A percentile compares a stretch with the other conserved stretches of the same genome.
Conservation (phyloP, 2,888 invertebrate species). For the Arctia plantaginis region DNA sequence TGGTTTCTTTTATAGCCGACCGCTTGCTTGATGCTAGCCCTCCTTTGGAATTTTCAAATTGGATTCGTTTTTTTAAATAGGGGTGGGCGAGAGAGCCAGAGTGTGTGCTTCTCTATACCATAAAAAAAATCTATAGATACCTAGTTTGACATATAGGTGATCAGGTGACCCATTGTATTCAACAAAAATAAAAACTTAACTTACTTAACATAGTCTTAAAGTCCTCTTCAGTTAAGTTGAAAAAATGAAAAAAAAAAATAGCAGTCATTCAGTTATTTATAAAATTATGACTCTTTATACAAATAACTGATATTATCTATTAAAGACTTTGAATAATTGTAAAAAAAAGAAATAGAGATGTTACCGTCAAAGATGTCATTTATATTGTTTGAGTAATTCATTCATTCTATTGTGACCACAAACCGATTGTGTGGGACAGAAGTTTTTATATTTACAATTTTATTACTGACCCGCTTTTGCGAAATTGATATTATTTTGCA, state of each 20-base stretch:
- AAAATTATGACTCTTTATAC: not conserved
- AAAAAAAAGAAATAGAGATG: slow-evolving; percentile 37
- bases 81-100: too few relatives aligned
- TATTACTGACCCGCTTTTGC: slow-evolving; percentile 31
- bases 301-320: not conserved
- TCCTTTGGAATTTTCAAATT: too few relatives aligned
- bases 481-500: slow-evolving; percentile 29
- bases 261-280: too few relatives aligned
- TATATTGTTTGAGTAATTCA: slow-evolving; percentile 47
- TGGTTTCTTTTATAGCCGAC: too few relatives aligned
- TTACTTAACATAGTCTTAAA: not conserved
- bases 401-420: slow-evolving; percentile 48
- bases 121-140: too few relatives aligned
- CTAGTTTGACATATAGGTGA: too few relatives aligned
- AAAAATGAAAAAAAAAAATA: too few relatives aligned
- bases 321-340: slow-evolving; percentile 10
- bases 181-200: too few relatives aligned
- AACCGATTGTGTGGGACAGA: slow-evolving; percentile 37
- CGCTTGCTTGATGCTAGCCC: too few relatives aligned
- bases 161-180: too few relatives aligned
- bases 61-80: too few relatives aligned
- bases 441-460: slow-evolving; percentile 39
- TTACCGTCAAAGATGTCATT: slow-evolving; percentile 38
- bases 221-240: too few relatives aligned
- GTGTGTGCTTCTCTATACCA: not conserved